Percentiles rank a stretch among this genome's conserved stretches.
These are phyloP conservation scores for Lineus longissimus DNA, from an alignment of 1,140 invertebrate species.

Conservation along the genomic window DNA sequence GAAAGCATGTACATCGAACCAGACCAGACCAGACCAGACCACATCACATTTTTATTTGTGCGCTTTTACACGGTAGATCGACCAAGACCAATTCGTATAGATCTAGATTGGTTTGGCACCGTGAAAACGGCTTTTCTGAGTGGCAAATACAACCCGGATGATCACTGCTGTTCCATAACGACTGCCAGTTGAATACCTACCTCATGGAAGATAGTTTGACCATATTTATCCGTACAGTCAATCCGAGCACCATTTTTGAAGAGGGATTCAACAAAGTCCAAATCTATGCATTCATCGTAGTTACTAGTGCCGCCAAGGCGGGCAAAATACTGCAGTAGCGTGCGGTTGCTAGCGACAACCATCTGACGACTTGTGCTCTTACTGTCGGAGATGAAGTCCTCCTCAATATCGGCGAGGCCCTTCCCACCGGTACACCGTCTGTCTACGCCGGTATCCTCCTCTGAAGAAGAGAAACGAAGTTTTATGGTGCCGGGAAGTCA, in stretches of 20 bases:
- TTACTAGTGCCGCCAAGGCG: slow-evolving; percentile 32
- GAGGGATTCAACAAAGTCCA: slow-evolving; percentile 42
- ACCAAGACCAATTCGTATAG: too few species aligned
- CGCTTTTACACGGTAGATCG: too few species aligned
- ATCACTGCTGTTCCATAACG: too few species aligned
- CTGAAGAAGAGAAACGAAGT: neutral
- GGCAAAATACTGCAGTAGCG: slow-evolving; percentile 46
- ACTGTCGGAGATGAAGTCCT: slow-evolving; percentile 6
- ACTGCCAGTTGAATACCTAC: slow-evolving; percentile 26
- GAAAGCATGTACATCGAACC: too few species aligned
- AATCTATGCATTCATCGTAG: slow-evolving; percentile 34
- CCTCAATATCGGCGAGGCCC: slow-evolving; percentile 1
- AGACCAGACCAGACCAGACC: too few species aligned
- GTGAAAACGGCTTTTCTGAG: too few species aligned
- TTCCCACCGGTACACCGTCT: neutral
- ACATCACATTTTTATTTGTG: too few species aligned
- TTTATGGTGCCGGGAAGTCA: too few species aligned
- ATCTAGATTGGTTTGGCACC: too few species aligned
- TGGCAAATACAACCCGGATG: too few species aligned
- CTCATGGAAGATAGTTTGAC: slow-evolving; percentile 49
- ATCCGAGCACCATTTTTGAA: slow-evolving; percentile 41
- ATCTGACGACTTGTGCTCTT: slow-evolving; percentile 21
- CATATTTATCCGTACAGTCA: slow-evolving; percentile 42
- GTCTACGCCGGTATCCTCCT: neutral
- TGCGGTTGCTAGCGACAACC: slow-evolving; percentile 29